Evolutionary conservation across 2,797 vertebrate species (phyloP), one percentile per base, ranked within the genome.

Genomic region (Pangasius djambal): DNA sequence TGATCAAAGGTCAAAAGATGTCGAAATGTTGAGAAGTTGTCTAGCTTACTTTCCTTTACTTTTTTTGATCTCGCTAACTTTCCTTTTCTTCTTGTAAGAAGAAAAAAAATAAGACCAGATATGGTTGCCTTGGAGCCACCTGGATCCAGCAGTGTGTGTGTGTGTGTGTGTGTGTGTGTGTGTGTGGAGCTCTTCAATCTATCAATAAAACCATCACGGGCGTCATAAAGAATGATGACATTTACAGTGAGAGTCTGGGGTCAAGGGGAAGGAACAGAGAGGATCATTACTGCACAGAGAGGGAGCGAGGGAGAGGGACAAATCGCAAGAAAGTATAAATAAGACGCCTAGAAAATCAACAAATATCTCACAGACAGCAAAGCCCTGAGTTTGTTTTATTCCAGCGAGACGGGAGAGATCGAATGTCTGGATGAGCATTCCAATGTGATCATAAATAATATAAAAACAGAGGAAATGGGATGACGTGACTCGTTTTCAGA

Each of bases 201-300:
- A 94, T 95, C 95, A 94, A 95, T 96, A 96, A 95, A 96, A 90
- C 94, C 93, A 95, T 95, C 94, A 94, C 93, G 92, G 91, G 89
- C 91, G 92, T 95, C 92, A 94, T 96, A 95, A 95, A 96, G 93
- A 94, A 94, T 91, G 92, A 87, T 96, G 95, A 95, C 95, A 96
- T 96, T 96, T 96, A 96, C 94, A 95, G 94, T 91, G 90, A 92
- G 92, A 94, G 89, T 48, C 91, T 93, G 92, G 94, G 95, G 95
- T 96, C 95, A 96, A 96, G 94, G 95, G 89, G 74, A 90, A 52
- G 85, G 86, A 88, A 44, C 86, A 57, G 75, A 85, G 65, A 79
- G 85, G 94, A 94, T 94, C 91, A 91, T 94, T 93, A 91, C 94
- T 89, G 87, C 70, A 84, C 81, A 94, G 89, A 92, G 0, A 90